These are phyloP conservation scores for Acleris cristana DNA, from an alignment of 2,888 invertebrate species.

Conservation along the genomic window DNA sequence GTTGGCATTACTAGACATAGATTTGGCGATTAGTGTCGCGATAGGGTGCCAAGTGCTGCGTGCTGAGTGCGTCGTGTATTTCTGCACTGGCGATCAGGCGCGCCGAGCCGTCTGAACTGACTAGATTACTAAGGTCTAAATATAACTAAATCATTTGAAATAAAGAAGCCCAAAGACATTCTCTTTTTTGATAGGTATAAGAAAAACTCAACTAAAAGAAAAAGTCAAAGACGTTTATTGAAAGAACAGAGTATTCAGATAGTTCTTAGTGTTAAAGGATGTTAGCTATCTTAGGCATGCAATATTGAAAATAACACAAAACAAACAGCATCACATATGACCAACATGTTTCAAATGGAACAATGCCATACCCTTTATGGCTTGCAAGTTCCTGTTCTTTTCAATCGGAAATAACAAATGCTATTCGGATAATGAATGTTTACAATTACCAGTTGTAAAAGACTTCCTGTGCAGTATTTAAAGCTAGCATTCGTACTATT, in stretches of 20 bases:
- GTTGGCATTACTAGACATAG: constrained; percentile 35
- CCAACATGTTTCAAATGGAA: neutral
- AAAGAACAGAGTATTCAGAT: too few relatives aligned
- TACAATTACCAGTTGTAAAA: constrained; percentile 45
- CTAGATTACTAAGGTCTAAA: constrained; percentile 37
- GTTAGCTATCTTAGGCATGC: too few relatives aligned
- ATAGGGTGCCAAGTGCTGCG: constrained; percentile 23
- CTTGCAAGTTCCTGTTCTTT: constrained; percentile 39
- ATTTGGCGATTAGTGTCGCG: constrained; percentile 36
- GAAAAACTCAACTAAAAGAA: too few relatives aligned
- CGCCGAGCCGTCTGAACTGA: constrained; percentile 61
- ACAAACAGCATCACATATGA: too few relatives aligned
- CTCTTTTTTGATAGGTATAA: neutral
- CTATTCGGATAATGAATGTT: constrained; percentile 40
- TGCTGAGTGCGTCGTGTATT: constrained; percentile 52
- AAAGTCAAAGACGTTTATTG: too few relatives aligned
- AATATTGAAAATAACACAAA: too few relatives aligned
- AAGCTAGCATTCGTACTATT: neutral
- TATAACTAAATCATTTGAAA: constrained; percentile 20
- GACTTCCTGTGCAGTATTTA: constrained; percentile 6
- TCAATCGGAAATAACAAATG: constrained; percentile 38
- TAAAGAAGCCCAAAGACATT: neutral
- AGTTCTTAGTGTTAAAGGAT: too few relatives aligned
- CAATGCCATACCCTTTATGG: neutral
- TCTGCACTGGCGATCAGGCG: constrained; percentile 42